A percentile compares a stretch with the other conserved stretches of the same genome.
Conservation (phyloP, 2,888 invertebrate species). For the Ptilodon capucinus region DNA sequence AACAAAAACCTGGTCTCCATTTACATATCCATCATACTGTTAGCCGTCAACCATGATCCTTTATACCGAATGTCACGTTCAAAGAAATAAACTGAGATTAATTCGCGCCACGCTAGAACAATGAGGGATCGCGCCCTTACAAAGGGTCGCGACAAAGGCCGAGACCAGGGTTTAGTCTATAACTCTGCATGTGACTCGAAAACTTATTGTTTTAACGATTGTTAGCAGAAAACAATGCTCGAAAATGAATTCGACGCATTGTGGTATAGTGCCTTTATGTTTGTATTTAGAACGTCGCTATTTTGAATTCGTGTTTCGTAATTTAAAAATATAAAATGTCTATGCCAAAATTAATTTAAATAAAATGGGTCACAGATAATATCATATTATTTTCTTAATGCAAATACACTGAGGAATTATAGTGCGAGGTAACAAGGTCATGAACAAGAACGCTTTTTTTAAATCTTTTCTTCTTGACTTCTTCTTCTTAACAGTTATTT, state of each 20-base stretch:
- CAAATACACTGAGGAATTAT: no score
- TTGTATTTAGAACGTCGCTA: constrained; percentile 15
- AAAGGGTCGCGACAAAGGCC: constrained; percentile 70
- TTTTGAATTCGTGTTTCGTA: constrained; percentile 4
- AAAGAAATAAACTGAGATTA: constrained; percentile 80
- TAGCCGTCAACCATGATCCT: constrained; percentile 61
- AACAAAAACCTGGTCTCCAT: constrained; percentile 49
- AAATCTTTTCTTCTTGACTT: no score
- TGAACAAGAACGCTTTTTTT: no score
- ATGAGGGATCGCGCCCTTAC: constrained; percentile 55
- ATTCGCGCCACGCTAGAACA: constrained; percentile 74
- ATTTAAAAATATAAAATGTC: not conserved
- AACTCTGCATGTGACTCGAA: constrained; percentile 79
- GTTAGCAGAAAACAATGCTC: constrained; percentile 66
- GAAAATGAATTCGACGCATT: constrained; percentile 63
- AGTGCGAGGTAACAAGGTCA: no score
- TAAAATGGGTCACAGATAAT: no score
- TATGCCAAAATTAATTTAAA: no score
- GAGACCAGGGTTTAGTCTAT: constrained; percentile 65
- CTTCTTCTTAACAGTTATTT: no score
- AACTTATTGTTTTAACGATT: constrained; percentile 72
- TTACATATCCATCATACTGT: constrained; percentile 65
- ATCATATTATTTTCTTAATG: no score
- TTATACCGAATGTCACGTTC: constrained; percentile 70
- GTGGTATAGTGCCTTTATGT: constrained; percentile 24